A percentile compares a stretch with the other conserved stretches of the same genome.
These are phyloP conservation scores for Creontiades dilutus DNA, from an alignment of 2,888 invertebrate genomes.

Conservation along the genomic window DNA sequence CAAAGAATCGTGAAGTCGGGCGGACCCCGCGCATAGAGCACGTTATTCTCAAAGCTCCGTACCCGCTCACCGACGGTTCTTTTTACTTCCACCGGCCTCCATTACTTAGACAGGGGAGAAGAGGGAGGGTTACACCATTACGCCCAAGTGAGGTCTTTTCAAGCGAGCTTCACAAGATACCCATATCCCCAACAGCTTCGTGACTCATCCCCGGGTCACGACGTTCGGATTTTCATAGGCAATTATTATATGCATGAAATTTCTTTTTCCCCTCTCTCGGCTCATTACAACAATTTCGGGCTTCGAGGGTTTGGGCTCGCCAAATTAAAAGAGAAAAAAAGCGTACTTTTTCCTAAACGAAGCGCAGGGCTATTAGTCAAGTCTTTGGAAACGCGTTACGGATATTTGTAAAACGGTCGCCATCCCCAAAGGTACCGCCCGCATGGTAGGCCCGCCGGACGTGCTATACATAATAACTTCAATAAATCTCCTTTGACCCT, in stretches of 20 bases:
- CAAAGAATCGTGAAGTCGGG: slow-evolving; percentile 28
- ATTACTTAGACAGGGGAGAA: background rate
- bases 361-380: slow-evolving; percentile 10
- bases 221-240: slow-evolving; percentile 42
- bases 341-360: background rate
- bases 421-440: slow-evolving; percentile 27
- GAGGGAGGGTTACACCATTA: slow-evolving; percentile 27
- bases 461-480: slow-evolving; percentile 52
- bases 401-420: slow-evolving; percentile 39
- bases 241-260: slow-evolving; percentile 65
- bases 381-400: slow-evolving; percentile 23
- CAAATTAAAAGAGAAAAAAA: slow-evolving; percentile 9
- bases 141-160: slow-evolving; percentile 36
- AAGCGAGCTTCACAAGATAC: slow-evolving; percentile 23
- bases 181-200: slow-evolving; percentile 42
- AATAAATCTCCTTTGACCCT: background rate
- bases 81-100: slow-evolving; percentile 36
- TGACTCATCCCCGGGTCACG: slow-evolving; percentile 65
- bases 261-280: slow-evolving; percentile 23
- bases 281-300: slow-evolving; percentile 62
- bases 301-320: slow-evolving; percentile 38
- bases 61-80: slow-evolving; percentile 14
- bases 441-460: slow-evolving; percentile 36
- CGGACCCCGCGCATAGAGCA: slow-evolving; percentile 6
- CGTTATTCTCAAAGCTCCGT: slow-evolving; percentile 24